phyloP scores from a whole-genome alignment of 1,140 invertebrate species.

The Aphis craccivora region DNA sequence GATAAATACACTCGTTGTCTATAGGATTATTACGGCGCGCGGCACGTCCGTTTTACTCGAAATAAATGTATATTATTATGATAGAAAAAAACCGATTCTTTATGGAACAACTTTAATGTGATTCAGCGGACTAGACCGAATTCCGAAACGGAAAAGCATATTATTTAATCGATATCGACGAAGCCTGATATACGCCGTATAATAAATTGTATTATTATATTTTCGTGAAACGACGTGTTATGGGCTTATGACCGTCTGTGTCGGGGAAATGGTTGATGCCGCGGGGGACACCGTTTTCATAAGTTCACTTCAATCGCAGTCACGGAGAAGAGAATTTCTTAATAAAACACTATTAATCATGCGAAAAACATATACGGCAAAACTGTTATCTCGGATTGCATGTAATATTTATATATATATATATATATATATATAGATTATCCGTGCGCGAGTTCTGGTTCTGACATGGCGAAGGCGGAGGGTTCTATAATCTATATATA shows the following conservation, averaged over 20 bases:
- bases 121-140: neutral
- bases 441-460: neutral
- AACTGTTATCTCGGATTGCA: neutral
- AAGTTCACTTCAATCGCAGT: neutral
- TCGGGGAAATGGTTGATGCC: neutral
- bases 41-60: neutral
- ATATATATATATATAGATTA: neutral
- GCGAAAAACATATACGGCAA: neutral
- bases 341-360: neutral
- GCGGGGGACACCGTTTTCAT: neutral
- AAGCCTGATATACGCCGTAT: neutral
- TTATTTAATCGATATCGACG: neutral
- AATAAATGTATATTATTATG: neutral
- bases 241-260: neutral
- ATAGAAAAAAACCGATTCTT: neutral
- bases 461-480: neutral
- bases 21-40: neutral
- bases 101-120: no score
- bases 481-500: neutral
- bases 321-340: neutral
- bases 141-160: neutral
- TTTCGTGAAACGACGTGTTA: neutral
- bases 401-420: no score
- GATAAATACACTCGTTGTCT: neutral
- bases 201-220: neutral